A percentile compares a stretch with the other conserved stretches of the same genome.
These are phyloP conservation scores for Pygocentrus nattereri DNA, from an alignment of 2,797 vertebrate species.

Conservation along the genomic window DNA sequence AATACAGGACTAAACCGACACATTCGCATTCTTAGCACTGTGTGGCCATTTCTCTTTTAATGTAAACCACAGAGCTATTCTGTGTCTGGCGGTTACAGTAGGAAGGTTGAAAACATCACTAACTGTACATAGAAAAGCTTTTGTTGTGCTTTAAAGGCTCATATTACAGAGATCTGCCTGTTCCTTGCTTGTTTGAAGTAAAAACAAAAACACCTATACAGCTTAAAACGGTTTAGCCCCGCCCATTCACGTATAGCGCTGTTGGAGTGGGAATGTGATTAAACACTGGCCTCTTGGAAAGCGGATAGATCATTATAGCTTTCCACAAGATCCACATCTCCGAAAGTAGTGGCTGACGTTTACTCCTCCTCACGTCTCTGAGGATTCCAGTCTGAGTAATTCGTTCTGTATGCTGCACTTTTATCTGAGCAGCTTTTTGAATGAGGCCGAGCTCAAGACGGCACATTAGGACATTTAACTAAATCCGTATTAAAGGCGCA, in stretches of 20 bases:
- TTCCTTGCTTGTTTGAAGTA: too few species aligned
- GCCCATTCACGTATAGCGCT: too few species aligned
- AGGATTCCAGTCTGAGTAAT: neutral
- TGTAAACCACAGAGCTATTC: neutral
- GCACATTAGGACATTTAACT: neutral
- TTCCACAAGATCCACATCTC: neutral
- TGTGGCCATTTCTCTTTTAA: neutral
- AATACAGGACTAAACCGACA: too few species aligned
- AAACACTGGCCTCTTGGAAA: too few species aligned
- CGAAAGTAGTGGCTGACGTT: neutral
- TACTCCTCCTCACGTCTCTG: too few species aligned
- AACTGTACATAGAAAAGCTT: neutral
- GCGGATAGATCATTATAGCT: too few species aligned
- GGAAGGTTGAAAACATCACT: neutral
- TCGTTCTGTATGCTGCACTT: neutral
- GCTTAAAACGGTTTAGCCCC: too few species aligned
- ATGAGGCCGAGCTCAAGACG: neutral
- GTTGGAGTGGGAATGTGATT: too few species aligned
- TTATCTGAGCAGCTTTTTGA: neutral
- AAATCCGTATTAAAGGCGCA: neutral
- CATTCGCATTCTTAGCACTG: too few species aligned
- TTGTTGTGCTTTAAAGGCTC: neutral
- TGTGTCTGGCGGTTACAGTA: neutral
- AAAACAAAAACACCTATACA: too few species aligned
- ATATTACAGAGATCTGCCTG: neutral